Evolutionary conservation across 2,888 invertebrate genomes (phyloP).

Genomic region (Hemithea aestivaria): DNA sequence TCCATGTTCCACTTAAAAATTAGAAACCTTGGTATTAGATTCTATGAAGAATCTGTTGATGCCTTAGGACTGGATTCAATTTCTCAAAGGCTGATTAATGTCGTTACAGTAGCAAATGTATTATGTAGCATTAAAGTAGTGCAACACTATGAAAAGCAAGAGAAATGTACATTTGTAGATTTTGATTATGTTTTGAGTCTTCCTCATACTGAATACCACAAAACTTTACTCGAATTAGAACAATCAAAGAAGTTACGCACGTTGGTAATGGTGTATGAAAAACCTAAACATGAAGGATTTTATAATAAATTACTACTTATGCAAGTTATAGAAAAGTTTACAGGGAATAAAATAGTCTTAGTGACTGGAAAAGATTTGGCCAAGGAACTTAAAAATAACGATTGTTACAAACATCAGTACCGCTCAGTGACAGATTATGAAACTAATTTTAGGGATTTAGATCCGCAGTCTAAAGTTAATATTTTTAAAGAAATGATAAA

Average conservation of each 20-base stretch:
- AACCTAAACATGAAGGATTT: conserved; percentile 22
- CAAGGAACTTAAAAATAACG: conserved; percentile 10
- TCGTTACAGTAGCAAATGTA: conserved; percentile 30
- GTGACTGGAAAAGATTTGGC: conserved; percentile 28
- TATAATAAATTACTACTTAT: too few relatives aligned
- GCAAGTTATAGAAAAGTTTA: conserved; percentile 27
- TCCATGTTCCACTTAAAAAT: conserved; percentile 34
- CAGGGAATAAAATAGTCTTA: conserved; percentile 28
- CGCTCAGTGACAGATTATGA: conserved; percentile 24
- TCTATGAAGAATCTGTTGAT: conserved; percentile 23
- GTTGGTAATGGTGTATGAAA: conserved; percentile 36
- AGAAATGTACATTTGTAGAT: conserved; percentile 33
- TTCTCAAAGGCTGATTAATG: conserved; percentile 24
- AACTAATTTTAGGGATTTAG: conserved; percentile 28
- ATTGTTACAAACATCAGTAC: conserved; percentile 15
- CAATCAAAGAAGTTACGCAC: conserved; percentile 23
- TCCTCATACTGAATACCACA: conserved; percentile 33
- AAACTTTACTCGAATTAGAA: conserved; percentile 33
- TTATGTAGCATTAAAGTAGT: conserved; percentile 36
- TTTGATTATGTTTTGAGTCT: conserved; percentile 37
- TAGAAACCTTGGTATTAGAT: conserved; percentile 33
- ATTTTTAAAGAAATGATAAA: conserved; percentile 29
- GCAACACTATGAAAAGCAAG: conserved; percentile 27
- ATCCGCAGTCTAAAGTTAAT: conserved; percentile 25
- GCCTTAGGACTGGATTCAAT: conserved; percentile 24